Conservation (phyloP, 1,140 invertebrate genomes). For the Polyergus mexicanus region DNA sequence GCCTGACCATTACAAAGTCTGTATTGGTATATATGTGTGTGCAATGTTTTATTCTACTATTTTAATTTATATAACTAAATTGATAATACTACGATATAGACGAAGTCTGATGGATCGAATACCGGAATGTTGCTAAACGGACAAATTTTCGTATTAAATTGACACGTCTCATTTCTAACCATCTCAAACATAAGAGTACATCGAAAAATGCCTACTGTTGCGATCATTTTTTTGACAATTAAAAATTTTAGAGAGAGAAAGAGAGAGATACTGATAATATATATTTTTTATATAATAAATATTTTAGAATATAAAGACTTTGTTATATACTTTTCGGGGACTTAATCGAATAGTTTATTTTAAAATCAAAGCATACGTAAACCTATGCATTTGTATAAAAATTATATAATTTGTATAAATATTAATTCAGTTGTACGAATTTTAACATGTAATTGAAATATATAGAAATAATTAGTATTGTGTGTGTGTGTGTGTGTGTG, state of each 20-base stretch:
- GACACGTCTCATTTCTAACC: not conserved
- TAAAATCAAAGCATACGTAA: not conserved
- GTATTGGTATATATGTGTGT: not conserved
- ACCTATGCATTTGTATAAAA: not conserved
- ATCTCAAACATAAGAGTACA: not conserved
- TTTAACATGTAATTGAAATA: not conserved
- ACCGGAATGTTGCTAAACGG: not conserved
- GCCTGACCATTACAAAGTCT: not conserved
- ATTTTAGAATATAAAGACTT: slow-evolving; percentile 5
- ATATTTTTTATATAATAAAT: not conserved
- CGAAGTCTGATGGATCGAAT: not conserved
- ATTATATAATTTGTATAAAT: not conserved
- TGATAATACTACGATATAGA: not conserved
- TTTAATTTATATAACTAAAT: slow-evolving; percentile 14
- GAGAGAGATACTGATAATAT: not conserved
- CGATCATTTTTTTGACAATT: not conserved
- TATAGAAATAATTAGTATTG: slow-evolving; percentile 1
- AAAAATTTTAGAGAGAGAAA: not conserved
- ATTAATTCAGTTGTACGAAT: not conserved
- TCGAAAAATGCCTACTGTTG: not conserved
- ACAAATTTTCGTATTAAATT: slow-evolving; percentile 2
- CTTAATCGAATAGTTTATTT: not conserved
- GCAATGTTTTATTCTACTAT: not conserved
- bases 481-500: too few species aligned
- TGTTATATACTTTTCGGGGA: not conserved